Base-by-base conservation (phyloP, 1,140 invertebrate genomes). In the Leptopilina boulardi region DNA sequence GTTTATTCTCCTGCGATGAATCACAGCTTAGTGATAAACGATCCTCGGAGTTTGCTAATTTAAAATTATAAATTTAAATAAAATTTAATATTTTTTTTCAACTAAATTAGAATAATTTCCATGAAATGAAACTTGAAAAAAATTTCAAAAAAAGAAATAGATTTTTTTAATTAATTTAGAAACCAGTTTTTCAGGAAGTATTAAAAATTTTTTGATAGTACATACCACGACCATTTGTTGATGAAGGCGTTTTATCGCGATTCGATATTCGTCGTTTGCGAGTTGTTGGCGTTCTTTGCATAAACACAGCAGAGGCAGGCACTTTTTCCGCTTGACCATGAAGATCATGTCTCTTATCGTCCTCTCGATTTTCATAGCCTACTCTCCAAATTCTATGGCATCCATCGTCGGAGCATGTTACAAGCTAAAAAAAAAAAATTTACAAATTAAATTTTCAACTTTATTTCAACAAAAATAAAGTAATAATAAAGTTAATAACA, bases 321-420 rank as follows among this genome's bases (percentile, higher is more conserved):
- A 93, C 88, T 44, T 89, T 30, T 82, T 93, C 92, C 0, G 94
- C 93, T 56, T 87, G 87, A 2, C 94, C 94, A 9, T 87, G 83
- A 77, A 92, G 89, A 21, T 91, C 86, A 1, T 90, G 79, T 26
- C 91, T 85, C 19, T 91, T 86, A 73, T 93, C 92, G 1, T 92
- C 89, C 6, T 88, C 87, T 44, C 91, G 83, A 80, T 92, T 66
- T 74, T 93, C 94, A 82, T 88, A 86, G 30, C 93, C 93, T 18
- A 95, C 89, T 56, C 93, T 92, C 96, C 96, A 97, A 73, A 97
- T 93, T 85, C 94, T 94, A 82, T 96, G 94, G 0, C 93, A 91
- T 9, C 94, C 93, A 91, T 97, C 96, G 86, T 97, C 96, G 44
- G 95, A 95, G 87, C 95, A 95, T 0, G 96, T 97, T 8, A 96